Conservation (phyloP, 2,113 vertebrate genomes). For the Prionailurus viverrinus region DNA sequence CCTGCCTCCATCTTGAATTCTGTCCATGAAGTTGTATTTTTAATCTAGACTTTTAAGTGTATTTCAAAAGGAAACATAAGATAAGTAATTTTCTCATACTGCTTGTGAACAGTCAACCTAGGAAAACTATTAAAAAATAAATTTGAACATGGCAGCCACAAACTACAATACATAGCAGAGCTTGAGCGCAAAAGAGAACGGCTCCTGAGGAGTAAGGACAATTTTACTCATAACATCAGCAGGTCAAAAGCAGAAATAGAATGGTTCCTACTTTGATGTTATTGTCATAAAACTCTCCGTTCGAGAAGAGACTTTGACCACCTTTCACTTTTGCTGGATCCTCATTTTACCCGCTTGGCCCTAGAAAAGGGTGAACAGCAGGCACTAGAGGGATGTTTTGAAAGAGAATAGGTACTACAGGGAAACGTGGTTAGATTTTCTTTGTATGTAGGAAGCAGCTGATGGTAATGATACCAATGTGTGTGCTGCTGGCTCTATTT, state of each 20-base stretch:
- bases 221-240: constrained; percentile 11
- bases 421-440: neutral
- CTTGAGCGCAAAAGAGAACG: neutral
- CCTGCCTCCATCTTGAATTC: neutral
- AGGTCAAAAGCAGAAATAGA: constrained; percentile 23
- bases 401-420: neutral
- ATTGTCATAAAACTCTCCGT: neutral
- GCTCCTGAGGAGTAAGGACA: neutral
- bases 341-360: constrained; percentile 33
- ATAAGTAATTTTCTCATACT: neutral
- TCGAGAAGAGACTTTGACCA: constrained; percentile 37
- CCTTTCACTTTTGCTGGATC: constrained; percentile 30
- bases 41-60: constrained; percentile 12
- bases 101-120: constrained; percentile 10
- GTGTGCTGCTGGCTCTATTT: neutral
- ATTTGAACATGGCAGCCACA: neutral
- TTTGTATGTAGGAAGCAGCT: neutral
- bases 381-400: neutral
- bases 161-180: neutral
- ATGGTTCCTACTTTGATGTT: constrained; percentile 19
- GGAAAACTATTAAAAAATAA: neutral
- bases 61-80: constrained; percentile 54
- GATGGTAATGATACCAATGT: neutral
- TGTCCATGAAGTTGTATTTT: neutral
- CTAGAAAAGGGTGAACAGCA: neutral